A percentile compares a stretch with the other conserved stretches of the same genome.
These are phyloP conservation scores for Polymixis flavicincta DNA, from an alignment of 2,888 invertebrate genomes.

Conservation along the genomic window DNA sequence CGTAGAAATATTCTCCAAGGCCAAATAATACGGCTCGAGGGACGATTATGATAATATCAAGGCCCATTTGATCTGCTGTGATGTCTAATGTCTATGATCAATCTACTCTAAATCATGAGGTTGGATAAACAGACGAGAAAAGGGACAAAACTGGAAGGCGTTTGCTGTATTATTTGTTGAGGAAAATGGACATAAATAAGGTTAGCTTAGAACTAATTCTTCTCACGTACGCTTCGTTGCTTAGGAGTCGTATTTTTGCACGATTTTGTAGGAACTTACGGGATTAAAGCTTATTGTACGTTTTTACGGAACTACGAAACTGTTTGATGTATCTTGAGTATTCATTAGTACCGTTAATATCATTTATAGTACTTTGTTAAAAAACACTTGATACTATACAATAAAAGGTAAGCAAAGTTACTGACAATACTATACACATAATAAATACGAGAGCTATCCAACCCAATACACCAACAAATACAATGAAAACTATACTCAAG, in stretches of 20 bases:
- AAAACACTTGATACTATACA: no score
- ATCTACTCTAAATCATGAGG: constrained; percentile 19
- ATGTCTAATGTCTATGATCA: constrained; percentile 15
- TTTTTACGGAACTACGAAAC: not conserved
- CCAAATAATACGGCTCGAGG: not conserved
- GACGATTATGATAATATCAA: constrained; percentile 35
- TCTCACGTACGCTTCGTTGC: constrained; percentile 35
- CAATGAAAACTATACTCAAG: no score
- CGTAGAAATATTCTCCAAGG: constrained; percentile 11
- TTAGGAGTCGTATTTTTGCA: constrained; percentile 12
- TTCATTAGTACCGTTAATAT: not conserved
- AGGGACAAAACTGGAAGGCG: constrained; percentile 3
- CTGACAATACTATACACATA: no score
- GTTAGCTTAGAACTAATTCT: constrained; percentile 20
- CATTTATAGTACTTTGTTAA: no score
- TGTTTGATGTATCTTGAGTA: not conserved
- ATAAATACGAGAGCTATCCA: no score
- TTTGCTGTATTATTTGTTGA: constrained; percentile 9
- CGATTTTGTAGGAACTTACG: constrained; percentile 12
- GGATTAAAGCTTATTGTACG: constrained; percentile 2
- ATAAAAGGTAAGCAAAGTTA: no score
- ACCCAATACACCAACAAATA: no score
- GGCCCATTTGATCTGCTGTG: constrained; percentile 22
- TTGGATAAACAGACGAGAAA: constrained; percentile 10
- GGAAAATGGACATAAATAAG: constrained; percentile 25